Base-by-base conservation (phyloP, 2,797 vertebrate species). In the Sebastes cheni region DNA sequence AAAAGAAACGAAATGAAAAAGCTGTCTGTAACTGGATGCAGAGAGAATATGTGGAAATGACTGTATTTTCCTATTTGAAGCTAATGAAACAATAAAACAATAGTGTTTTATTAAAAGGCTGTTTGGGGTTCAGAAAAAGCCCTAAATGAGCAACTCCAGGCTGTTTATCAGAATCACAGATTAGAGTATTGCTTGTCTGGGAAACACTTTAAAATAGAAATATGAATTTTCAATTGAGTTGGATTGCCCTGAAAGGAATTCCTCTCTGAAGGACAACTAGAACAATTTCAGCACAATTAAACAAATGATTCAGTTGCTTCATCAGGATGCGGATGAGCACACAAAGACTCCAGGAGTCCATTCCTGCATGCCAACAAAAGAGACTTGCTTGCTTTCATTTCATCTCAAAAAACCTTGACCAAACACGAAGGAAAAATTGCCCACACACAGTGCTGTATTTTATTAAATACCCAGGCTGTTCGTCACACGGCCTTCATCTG, bases 261-360 rank as follows among this genome's bases (percentile, higher is more conserved):
- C 20, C 61, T 82, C 75, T 71, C 71, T 50, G 10, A 75, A 72
- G 69, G 72, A 72, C 27, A 50, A 50, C 88, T 81, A 74, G 62
- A 75, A 66, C 23, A 52, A 42, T 86, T 85, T 83, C 61, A 68
- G 46, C 67, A 59, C 69, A 77, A 81, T 89, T 79, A 86, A 82
- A 80, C 29, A 61, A 52, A 52, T 78, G 56, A 87, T 85, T 82
- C 18, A 82, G 60, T 18, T 2, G 56, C 66, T 75, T 81, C 73
- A 67, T 80, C 65, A 36, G 64, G 82, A 69, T 68, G 32, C 0
- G 18, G 79, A 76, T 25, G 18, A 86, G 83, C 14, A 8, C 27
- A 29, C 54, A 72, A 46, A 80, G 46, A 66, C 74, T 83, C 60
- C 27, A 12, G 39, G 34, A 66, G 25, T 69, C 11, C 67, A 54